A percentile compares a stretch with the other conserved stretches of the same genome.
phyloP scores from a whole-genome alignment of 2,113 vertebrate genomes.

The Crotophaga sulcirostris region DNA sequence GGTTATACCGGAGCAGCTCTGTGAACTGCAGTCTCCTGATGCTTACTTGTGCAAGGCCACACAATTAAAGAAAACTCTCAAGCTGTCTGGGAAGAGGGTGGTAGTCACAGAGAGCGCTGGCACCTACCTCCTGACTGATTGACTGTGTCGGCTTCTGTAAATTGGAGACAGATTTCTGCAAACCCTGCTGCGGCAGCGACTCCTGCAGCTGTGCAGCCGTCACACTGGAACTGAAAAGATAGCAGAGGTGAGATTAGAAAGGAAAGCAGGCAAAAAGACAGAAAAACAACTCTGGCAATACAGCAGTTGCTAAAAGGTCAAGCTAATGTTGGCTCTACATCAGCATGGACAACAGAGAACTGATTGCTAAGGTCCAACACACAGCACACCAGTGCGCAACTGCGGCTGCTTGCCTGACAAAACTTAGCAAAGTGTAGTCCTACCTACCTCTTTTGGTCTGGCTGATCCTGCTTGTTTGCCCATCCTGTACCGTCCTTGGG shows the following conservation, averaged over 20 bases:
- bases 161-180: slow-evolving; percentile 99
- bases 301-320: background rate
- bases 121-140: slow-evolving; percentile 90
- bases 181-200: slow-evolving; percentile 97
- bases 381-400: background rate
- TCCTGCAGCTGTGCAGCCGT: slow-evolving; percentile 95
- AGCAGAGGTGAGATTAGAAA: background rate
- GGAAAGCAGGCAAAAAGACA: background rate
- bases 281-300: background rate
- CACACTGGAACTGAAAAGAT: slow-evolving; percentile 88
- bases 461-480: slow-evolving; percentile 99
- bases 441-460: slow-evolving; percentile 96
- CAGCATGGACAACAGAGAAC: background rate
- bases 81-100: background rate
- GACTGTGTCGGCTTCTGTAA: slow-evolving; percentile 94
- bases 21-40: background rate
- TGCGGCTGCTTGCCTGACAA: background rate
- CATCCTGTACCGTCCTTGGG: slow-evolving; percentile 99
- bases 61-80: slow-evolving; percentile 2
- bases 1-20: background rate
- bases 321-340: fast-evolving
- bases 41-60: background rate
- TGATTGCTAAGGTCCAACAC: background rate
- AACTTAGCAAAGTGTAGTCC: background rate
- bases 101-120: background rate